These are phyloP conservation scores for Cinclus mexicanus DNA, from an alignment of 2,113 vertebrate genomes.

Conservation along the genomic window DNA sequence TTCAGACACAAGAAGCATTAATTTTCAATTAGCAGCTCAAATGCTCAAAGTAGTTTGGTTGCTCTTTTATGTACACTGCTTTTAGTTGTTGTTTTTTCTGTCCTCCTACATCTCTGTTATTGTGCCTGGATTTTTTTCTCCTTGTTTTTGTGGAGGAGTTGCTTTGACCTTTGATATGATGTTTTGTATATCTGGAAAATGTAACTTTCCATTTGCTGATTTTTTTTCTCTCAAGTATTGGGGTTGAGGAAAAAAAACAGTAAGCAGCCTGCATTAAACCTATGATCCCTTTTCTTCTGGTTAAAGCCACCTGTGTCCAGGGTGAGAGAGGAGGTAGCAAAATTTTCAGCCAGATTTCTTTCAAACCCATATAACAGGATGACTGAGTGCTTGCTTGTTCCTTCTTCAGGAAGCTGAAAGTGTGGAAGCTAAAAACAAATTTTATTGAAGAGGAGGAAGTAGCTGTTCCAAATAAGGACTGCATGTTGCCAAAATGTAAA, in stretches of 20 bases:
- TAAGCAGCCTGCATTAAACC: neutral
- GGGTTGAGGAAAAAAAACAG: neutral
- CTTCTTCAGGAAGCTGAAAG: neutral
- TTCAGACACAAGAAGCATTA: neutral
- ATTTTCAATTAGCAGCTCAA: neutral
- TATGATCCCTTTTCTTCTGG: neutral
- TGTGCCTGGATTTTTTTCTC: neutral
- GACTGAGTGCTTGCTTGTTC: neutral
- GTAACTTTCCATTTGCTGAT: neutral
- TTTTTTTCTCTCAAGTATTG: neutral
- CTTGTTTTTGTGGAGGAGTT: neutral
- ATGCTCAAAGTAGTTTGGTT: neutral
- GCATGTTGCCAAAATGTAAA: neutral
- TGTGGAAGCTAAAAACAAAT: neutral
- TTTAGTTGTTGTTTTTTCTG: neutral
- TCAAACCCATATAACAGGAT: neutral
- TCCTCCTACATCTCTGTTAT: neutral
- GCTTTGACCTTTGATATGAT: neutral
- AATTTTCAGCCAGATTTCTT: neutral
- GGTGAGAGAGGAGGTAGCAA: neutral
- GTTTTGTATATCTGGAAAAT: conserved; percentile 33
- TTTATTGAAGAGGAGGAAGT: neutral
- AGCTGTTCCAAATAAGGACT: neutral
- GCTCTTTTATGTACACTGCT: neutral
- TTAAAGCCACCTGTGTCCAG: neutral